Percentiles rank a stretch among this genome's conserved stretches.
These are phyloP conservation scores for Saccostrea cuccullata DNA, from an alignment of 1,140 invertebrate species.

Conservation along the genomic window DNA sequence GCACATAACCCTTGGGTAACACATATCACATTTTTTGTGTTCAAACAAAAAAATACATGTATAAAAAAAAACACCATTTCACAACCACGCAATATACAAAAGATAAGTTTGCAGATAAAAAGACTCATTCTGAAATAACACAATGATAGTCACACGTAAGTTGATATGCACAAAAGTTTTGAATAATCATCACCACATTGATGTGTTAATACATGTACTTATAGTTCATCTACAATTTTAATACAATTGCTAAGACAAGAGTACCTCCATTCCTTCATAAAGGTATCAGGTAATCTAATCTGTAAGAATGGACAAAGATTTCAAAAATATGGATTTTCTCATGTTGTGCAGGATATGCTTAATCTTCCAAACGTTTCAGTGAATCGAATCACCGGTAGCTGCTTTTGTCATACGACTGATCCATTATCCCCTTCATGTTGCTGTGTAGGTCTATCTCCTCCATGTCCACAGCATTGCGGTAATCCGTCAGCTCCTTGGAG, in stretches of 20 bases:
- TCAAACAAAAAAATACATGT: too few relatives aligned
- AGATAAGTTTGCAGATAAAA: too few relatives aligned
- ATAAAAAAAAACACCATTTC: too few relatives aligned
- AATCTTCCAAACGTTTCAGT: background rate
- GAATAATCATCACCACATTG: too few relatives aligned
- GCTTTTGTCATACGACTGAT: constrained; percentile 29
- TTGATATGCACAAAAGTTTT: too few relatives aligned
- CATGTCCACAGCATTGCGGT: constrained; percentile 75
- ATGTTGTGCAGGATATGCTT: background rate
- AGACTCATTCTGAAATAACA: too few relatives aligned
- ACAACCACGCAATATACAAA: too few relatives aligned
- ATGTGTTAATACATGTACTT: background rate
- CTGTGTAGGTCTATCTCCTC: constrained; percentile 69
- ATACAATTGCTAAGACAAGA: background rate
- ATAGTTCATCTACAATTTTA: background rate
- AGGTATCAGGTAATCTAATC: background rate
- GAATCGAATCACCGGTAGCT: background rate
- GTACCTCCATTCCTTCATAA: background rate
- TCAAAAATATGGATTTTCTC: background rate
- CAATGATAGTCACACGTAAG: too few relatives aligned
- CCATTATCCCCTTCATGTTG: background rate
- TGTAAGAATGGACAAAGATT: background rate
- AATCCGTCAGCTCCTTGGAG: constrained; percentile 76
- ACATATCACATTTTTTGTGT: too few relatives aligned
- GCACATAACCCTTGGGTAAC: too few relatives aligned